Percentiles rank a stretch among this genome's conserved stretches.
Conservation (phyloP, 2,888 invertebrate species). For the Caenorhabditis sp. region DNA sequence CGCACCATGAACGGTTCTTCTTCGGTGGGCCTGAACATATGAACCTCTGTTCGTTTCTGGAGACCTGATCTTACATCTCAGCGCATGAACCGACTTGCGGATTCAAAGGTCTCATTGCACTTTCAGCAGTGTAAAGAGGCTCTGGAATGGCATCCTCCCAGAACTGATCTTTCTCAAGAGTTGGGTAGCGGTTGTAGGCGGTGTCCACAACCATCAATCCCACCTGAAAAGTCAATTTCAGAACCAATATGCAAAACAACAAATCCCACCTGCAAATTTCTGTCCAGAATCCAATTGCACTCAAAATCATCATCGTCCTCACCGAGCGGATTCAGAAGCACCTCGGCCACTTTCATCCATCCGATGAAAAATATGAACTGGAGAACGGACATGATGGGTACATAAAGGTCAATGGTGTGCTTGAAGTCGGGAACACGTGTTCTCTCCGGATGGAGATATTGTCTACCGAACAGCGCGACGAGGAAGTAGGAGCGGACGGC, state of each 20-base stretch:
- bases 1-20: conserved; percentile 77
- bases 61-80: conserved; percentile 58
- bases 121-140: conserved; percentile 80
- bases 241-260: no score
- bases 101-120: conserved; percentile 77
- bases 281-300: conserved; percentile 80
- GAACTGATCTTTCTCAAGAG: conserved; percentile 74
- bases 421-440: conserved; percentile 47
- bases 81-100: conserved; percentile 81
- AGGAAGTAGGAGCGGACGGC: conserved; percentile 80
- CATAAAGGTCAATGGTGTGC: conserved; percentile 74
- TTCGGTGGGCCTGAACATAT: conserved; percentile 61
- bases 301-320: conserved; percentile 82
- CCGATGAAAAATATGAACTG: conserved; percentile 82
- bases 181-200: conserved; percentile 75
- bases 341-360: conserved; percentile 82
- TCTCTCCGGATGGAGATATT: conserved; percentile 71
- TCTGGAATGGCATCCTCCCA: conserved; percentile 78
- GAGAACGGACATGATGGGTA: conserved; percentile 81
- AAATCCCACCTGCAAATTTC: conserved; percentile 80
- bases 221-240: no score
- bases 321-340: conserved; percentile 78
- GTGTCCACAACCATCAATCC: conserved; percentile 80
- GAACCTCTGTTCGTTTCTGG: not conserved
- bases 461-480: conserved; percentile 78